phyloP scores from a whole-genome alignment of 2,113 vertebrate genomes.

The Clarias macrocephalus region DNA sequence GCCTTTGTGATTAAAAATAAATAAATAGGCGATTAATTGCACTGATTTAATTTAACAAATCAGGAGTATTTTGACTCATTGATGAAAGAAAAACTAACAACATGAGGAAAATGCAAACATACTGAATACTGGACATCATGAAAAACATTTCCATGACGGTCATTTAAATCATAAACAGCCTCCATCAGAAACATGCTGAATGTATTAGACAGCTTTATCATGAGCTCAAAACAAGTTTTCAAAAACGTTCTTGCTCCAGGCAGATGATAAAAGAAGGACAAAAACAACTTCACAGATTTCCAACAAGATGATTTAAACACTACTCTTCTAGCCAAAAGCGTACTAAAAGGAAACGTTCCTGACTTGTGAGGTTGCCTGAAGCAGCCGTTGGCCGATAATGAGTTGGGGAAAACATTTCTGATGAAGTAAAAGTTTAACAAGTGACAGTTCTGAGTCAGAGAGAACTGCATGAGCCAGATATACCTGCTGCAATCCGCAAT shows the following conservation, averaged over 20 bases:
- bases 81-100: background rate
- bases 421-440: background rate
- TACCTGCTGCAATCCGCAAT: background rate
- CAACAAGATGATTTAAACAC: background rate
- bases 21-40: no score
- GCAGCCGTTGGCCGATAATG: background rate
- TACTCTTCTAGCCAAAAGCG: background rate
- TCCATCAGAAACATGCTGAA: background rate
- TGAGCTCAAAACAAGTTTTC: background rate
- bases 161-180: background rate
- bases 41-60: background rate
- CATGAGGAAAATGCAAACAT: background rate
- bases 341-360: background rate
- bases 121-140: background rate
- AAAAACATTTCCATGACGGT: background rate
- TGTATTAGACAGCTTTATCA: background rate
- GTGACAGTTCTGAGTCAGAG: background rate
- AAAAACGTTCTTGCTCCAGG: background rate
- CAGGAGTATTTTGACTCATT: background rate
- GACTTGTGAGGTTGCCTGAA: background rate
- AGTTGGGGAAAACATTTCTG: background rate
- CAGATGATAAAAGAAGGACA: background rate
- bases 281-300: background rate
- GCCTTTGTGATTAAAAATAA: no score
- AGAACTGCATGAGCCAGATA: conserved; percentile 4